phyloP scores from a whole-genome alignment of 1,140 invertebrate species.

The Archegozetes longisetosus region DNA sequence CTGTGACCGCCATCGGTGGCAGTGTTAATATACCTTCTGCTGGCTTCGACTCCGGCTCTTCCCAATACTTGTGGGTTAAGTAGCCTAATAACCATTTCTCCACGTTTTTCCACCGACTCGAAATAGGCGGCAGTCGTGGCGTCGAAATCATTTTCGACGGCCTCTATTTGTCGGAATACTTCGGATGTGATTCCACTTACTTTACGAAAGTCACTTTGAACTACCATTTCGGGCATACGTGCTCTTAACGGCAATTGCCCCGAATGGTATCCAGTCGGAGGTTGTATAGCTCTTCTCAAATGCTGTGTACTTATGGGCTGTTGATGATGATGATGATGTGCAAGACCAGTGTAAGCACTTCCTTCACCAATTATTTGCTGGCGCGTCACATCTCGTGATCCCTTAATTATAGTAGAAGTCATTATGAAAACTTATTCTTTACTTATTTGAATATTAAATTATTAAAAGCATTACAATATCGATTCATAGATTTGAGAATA shows the following conservation, averaged over 20 bases:
- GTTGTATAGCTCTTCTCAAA: neutral
- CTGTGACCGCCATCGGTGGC: slow-evolving; percentile 25
- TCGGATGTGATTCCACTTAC: slow-evolving; percentile 84
- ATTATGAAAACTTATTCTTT: neutral
- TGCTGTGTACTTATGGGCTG: neutral
- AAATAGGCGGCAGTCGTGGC: slow-evolving; percentile 62
- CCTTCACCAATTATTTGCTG: neutral
- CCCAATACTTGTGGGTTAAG: slow-evolving; percentile 61
- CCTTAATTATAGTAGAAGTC: neutral
- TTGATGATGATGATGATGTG: slow-evolving; percentile 3
- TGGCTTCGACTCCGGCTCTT: slow-evolving; percentile 51
- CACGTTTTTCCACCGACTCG: slow-evolving; percentile 71
- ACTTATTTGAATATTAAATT: neutral
- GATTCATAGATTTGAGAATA: neutral
- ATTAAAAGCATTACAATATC: neutral
- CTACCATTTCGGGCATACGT: slow-evolving; percentile 59
- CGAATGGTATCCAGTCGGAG: neutral
- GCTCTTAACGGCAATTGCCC: neutral
- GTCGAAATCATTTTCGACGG: slow-evolving; percentile 85
- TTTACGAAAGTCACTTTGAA: slow-evolving; percentile 83
- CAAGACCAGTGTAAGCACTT: neutral
- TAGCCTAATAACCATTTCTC: slow-evolving; percentile 84
- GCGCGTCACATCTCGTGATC: neutral
- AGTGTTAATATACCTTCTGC: slow-evolving; percentile 15
- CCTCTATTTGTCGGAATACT: slow-evolving; percentile 89